These are phyloP conservation scores for Nyleta sp. DNA, from an alignment of 2,888 invertebrate species.

Conservation along the genomic window DNA sequence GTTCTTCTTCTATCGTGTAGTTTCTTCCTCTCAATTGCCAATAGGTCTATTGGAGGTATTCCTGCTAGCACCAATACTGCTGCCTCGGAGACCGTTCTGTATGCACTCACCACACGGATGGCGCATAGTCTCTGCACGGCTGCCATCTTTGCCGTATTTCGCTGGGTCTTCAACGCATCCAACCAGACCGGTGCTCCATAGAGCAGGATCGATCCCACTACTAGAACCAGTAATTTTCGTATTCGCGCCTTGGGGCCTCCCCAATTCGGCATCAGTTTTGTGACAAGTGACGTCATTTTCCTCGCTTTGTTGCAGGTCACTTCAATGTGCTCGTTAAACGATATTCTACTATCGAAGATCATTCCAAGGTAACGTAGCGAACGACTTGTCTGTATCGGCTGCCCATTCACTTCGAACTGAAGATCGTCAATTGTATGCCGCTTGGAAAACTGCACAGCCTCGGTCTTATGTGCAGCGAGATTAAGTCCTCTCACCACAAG, in stretches of 20 bases:
- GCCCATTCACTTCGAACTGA: slow-evolving; percentile 24
- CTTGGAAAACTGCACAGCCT: slow-evolving; percentile 61
- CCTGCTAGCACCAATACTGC: slow-evolving; percentile 27
- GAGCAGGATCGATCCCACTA: slow-evolving; percentile 59
- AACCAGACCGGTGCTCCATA: slow-evolving; percentile 53
- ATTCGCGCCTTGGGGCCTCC: slow-evolving; percentile 62
- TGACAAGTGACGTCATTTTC: slow-evolving; percentile 2
- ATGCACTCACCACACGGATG: slow-evolving; percentile 49
- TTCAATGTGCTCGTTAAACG: neutral
- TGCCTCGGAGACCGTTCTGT: slow-evolving; percentile 59
- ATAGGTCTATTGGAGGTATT: slow-evolving; percentile 43
- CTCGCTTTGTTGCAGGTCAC: neutral
- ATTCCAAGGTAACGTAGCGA: slow-evolving; percentile 67
- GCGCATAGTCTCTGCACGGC: slow-evolving; percentile 37
- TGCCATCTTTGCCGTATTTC: slow-evolving; percentile 20
- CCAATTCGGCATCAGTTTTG: slow-evolving; percentile 66
- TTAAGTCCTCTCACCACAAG: slow-evolving; percentile 29
- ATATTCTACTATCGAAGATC: slow-evolving; percentile 8
- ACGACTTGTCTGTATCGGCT: slow-evolving; percentile 57
- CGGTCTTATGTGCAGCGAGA: slow-evolving; percentile 63
- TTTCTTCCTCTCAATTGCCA: slow-evolving; percentile 33
- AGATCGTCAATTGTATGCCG: slow-evolving; percentile 32
- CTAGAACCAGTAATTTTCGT: slow-evolving; percentile 52
- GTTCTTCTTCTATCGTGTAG: neutral
- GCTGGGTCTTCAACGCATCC: slow-evolving; percentile 2